Evolutionary conservation across 2,797 vertebrate species (phyloP).

Genomic region (Microctenopoma stevenorrisi): DNA sequence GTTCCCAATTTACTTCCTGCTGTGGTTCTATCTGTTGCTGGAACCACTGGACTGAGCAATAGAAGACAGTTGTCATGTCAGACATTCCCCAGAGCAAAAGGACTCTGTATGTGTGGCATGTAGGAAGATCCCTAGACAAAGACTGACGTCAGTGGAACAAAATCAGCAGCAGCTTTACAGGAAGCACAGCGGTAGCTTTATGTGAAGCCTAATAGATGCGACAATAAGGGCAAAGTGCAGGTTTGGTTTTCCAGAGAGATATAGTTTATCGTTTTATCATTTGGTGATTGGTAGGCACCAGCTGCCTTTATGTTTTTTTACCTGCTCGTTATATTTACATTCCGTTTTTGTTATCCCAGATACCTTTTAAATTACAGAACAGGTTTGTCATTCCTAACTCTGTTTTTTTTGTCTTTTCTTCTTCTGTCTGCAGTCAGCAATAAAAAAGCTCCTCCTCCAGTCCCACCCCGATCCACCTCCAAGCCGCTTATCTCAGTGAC

Average conservation of each 20-base stretch:
- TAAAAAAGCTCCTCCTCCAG: conserved; percentile 94
- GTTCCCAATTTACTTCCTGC: neutral
- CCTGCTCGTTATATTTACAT: neutral
- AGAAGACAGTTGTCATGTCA: conserved; percentile 19
- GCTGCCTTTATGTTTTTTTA: conserved; percentile 5
- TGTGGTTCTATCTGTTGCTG: neutral
- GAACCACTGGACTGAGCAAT: conserved; percentile 6
- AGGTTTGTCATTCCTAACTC: neutral
- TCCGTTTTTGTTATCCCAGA: neutral
- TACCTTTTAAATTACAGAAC: neutral
- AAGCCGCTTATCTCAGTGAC: conserved; percentile 98
- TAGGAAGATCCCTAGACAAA: conserved; percentile 46
- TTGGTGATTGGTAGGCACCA: neutral
- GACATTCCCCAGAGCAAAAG: conserved; percentile 36
- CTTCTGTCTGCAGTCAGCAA: conserved; percentile 77
- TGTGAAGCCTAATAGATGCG: conserved; percentile 27
- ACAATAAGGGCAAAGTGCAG: conserved; percentile 54
- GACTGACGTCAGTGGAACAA: conserved; percentile 64
- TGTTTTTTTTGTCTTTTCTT: conserved; percentile 1
- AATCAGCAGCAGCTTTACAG: conserved; percentile 40
- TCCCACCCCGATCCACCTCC: conserved; percentile 94
- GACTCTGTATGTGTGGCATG: conserved; percentile 48
- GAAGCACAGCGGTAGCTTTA: conserved; percentile 30
- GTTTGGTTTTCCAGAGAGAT: conserved; percentile 42
- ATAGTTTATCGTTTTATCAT: conserved; percentile 40